Evolutionary conservation across 2,888 invertebrate genomes (phyloP).

Genomic region (Caenorhabditis sulstoni): DNA sequence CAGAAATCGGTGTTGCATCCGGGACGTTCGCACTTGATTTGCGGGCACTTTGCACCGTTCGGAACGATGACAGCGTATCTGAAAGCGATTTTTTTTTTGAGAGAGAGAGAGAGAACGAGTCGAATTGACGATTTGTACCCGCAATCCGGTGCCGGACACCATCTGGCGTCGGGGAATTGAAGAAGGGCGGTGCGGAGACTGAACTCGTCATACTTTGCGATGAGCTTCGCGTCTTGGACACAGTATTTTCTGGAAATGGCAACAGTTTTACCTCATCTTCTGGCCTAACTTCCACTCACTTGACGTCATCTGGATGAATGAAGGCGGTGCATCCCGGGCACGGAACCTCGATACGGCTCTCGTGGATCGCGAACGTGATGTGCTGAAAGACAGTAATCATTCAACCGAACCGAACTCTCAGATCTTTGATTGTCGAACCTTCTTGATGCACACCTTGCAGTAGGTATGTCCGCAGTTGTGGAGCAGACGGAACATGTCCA

Average conservation of each 20-base stretch:
- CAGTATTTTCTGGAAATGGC: slow-evolving; percentile 9
- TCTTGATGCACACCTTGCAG: no score
- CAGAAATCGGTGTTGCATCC: slow-evolving; percentile 96
- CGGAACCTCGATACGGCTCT: slow-evolving; percentile 31
- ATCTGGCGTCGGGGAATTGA: background rate
- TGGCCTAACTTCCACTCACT: slow-evolving; percentile 14
- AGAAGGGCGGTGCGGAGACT: slow-evolving; percentile 18
- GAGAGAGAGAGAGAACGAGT: background rate
- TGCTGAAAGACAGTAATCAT: slow-evolving; percentile 18
- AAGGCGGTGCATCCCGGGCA: slow-evolving; percentile 23
- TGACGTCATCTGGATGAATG: slow-evolving; percentile 34
- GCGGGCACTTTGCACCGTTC: slow-evolving; percentile 97
- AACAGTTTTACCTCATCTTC: no score
- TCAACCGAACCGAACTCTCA: no score
- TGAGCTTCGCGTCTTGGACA: background rate
- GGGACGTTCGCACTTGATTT: slow-evolving; percentile 91
- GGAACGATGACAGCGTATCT: slow-evolving; percentile 95
- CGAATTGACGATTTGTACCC: slow-evolving; percentile 22
- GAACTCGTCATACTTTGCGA: slow-evolving; percentile 29
- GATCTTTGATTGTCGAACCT: no score
- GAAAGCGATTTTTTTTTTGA: slow-evolving; percentile 67
- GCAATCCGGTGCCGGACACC: slow-evolving; percentile 44
- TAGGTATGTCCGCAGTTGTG: no score
- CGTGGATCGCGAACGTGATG: slow-evolving; percentile 10
- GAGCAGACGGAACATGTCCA: no score